These are phyloP conservation scores for Plebejus anna DNA, from an alignment of 2,888 invertebrate genomes.

Conservation along the genomic window DNA sequence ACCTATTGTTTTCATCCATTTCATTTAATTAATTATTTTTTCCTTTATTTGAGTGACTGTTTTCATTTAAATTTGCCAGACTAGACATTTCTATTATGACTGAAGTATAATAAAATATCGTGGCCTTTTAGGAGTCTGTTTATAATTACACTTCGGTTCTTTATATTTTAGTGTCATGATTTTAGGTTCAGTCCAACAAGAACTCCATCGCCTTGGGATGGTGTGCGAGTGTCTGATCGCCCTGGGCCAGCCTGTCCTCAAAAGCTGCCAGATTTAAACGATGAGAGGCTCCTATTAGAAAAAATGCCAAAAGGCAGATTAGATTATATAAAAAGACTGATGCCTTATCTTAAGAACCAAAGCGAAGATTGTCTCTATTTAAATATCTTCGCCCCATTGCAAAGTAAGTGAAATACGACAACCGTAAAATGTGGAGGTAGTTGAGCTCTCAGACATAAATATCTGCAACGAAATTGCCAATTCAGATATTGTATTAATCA, in stretches of 20 bases:
- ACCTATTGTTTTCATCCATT: not conserved
- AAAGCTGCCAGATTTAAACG: constrained; percentile 89
- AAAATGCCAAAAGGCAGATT: constrained; percentile 94
- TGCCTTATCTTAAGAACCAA: constrained; percentile 94
- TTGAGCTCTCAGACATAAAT: not conserved
- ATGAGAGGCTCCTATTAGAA: constrained; percentile 89
- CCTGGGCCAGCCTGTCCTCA: constrained; percentile 96
- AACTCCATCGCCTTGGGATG: constrained; percentile 95
- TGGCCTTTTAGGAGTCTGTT: not conserved
- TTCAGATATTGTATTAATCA: constrained; percentile 10
- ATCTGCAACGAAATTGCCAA: not conserved
- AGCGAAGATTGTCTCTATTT: constrained; percentile 98
- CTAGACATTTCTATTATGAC: not conserved
- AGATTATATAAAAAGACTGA: constrained; percentile 93
- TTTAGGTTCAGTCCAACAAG: constrained; percentile 94
- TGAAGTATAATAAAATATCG: not conserved
- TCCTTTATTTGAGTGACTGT: not conserved
- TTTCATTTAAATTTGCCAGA: not conserved
- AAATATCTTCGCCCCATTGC: constrained; percentile 97
- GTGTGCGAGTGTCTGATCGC: constrained; percentile 88
- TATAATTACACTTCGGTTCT: not conserved
- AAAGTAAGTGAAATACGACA: constrained; percentile 83
- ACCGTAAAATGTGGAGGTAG: not conserved
- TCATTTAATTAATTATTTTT: not conserved
- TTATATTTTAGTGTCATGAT: constrained; percentile 23